Base-by-base conservation (phyloP, 53 echinoderm and acorn worm species). In the Echinometra lucunter region DNA sequence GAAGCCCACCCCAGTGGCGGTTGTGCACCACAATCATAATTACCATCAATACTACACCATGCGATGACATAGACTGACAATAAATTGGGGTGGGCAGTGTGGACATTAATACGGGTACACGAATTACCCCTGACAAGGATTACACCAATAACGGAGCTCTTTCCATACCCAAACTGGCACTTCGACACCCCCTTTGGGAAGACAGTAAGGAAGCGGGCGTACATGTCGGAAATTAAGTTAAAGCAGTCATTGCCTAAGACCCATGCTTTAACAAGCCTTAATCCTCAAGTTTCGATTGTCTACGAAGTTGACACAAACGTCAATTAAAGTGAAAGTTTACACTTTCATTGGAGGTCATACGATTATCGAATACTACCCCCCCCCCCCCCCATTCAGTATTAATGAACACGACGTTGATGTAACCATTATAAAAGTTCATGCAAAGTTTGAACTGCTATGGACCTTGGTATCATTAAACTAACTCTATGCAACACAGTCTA, bases 241-340 rank as follows among this genome's bases (percentile, higher is more conserved):
- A 45, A 45, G 40, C 91, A 69, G n/a, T 69, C 91, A 91, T 63
- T 66, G 91, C 91, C 45, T 91, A 67, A 66, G 44, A 91, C 11
- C 60, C 45, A 25, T 67, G 60, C 91, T 45, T 57, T 66, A 91
- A 91, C 91, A 91, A 91, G 63, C 53, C 78, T 57, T 92, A 78
- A 92, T 92, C 92, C 35, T 28, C 23, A 27, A 17, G 92, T 92
- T 92, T 92, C 92, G 92, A 92, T 92, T 75, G 92, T 78, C 74
- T 78, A 74, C 44, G 74, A 74, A 57, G 19, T 25, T 92, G 92
- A 75, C 78, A 92, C 30, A 78, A n/a, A 37, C 45, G 32, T 78
- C 74, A 78, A 92, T 92, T 92, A 91, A 70, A 91, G 44, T 69
- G 45, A 91, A 91, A 66, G 85, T 25, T 0, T 44, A 58, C 85